Base-by-base conservation (phyloP, 53 echinoderm and acorn worm species). In the Paracentrotus lividus region DNA sequence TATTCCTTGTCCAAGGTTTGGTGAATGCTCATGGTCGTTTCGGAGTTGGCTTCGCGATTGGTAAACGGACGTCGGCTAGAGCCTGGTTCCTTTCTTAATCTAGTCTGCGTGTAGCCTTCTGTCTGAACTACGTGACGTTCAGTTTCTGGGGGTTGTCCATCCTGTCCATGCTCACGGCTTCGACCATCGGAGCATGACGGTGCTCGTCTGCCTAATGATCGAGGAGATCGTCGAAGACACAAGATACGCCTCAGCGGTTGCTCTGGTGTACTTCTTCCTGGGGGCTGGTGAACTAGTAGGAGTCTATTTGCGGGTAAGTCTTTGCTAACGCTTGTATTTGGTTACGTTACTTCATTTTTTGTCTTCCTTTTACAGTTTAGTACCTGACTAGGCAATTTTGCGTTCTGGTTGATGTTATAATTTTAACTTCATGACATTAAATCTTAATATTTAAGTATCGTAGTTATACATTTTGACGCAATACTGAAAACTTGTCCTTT, bases 131-230 rank as follows among this genome's bases (percentile, higher is more conserved):
- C 45, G 81, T 81, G 4, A 44, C 43, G 0, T 0, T 18, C 40
- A 44, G 4, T 2, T 81, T 81, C 43, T 32, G 81, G 43, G 81
- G 3, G 40, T 45, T 81, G 81, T 81, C 81, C 43, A 42, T 81
- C 23, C 45, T 81, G 81, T 9, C 81, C 15, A 44, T n/a, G 45
- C 0, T 81, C 43, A 81, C 42, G 5, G 81, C 44, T 7, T 43
- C 21, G 0, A 81, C 81, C 13, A 5, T 81, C 43, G 81, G 81
- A 32, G 42, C 43, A 81, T 42, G 81, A 0, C 21, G 43, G 81
- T 81, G 47, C 81, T 81, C 47, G 18, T 81, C 18, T 81, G 81
- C 21, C 14, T 81, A 45, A 81, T 81, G 81, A 7, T 81, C 1
- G 81, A 81, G 81, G 81, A 81, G 43, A 81, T 81, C 81, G 45